Percentiles rank a stretch among this genome's conserved stretches.
Conservation (phyloP, 2,797 vertebrate genomes). For the Mormyrops boulengeri region DNA sequence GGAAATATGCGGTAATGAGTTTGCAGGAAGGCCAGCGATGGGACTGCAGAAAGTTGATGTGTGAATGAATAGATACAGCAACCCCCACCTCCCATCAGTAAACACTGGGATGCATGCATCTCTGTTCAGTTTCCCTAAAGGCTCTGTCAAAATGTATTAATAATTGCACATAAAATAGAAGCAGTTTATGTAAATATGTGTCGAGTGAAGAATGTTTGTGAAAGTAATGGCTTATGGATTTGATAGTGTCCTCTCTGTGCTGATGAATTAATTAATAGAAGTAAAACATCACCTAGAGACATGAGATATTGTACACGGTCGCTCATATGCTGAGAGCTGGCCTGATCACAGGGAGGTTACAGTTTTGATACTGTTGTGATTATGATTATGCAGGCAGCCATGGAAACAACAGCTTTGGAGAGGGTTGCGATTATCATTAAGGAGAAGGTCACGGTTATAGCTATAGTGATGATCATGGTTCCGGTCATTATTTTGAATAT, state of each 20-base stretch:
- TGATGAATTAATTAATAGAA: not conserved
- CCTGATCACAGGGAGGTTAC: not conserved
- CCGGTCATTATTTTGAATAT: not conserved
- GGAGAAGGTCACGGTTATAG: not conserved
- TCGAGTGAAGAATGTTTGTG: slow-evolving; percentile 19
- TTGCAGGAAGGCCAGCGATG: not conserved
- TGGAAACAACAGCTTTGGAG: not conserved
- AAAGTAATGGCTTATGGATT: slow-evolving; percentile 9
- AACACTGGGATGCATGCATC: not conserved
- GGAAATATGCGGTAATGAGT: not conserved
- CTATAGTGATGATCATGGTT: not conserved
- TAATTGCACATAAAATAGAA: slow-evolving; percentile 20
- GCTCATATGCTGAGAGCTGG: not conserved
- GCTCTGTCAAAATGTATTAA: slow-evolving; percentile 14
- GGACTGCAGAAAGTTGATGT: not conserved
- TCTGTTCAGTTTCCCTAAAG: not conserved
- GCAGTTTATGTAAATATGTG: slow-evolving; percentile 24
- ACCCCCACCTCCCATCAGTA: not conserved
- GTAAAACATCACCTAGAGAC: not conserved
- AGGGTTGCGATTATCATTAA: not conserved
- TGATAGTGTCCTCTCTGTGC: not conserved
- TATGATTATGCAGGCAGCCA: not conserved
- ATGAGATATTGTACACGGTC: not conserved
- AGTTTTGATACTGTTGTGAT: not conserved
- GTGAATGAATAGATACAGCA: not conserved